Conservation (phyloP, 2,113 vertebrate species). For the Plecotus auritus region DNA sequence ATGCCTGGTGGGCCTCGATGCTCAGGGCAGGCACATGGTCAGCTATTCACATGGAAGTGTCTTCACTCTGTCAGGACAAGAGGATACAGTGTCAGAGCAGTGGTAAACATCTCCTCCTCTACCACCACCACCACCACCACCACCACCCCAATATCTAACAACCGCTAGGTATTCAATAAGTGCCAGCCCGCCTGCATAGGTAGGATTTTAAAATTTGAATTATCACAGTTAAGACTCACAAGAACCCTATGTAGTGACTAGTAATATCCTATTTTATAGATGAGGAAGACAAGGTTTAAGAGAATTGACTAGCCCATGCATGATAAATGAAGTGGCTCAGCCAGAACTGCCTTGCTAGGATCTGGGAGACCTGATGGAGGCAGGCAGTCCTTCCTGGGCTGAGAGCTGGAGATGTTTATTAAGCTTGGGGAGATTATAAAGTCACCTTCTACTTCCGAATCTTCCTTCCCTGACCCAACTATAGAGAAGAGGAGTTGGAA, state of each 20-base stretch:
- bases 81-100: conserved; percentile 23
- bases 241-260: neutral
- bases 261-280: neutral
- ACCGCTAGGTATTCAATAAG: neutral
- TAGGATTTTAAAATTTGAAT: neutral
- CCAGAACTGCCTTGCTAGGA: neutral
- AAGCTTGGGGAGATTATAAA: neutral
- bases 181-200: neutral
- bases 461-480: neutral
- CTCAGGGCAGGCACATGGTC: conserved; percentile 69
- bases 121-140: neutral
- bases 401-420: neutral
- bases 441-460: neutral
- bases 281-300: neutral
- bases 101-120: neutral
- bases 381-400: neutral
- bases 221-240: neutral
- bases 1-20: neutral
- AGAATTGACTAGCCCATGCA: neutral
- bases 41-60: conserved; percentile 34
- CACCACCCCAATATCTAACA: neutral
- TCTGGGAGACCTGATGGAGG: neutral
- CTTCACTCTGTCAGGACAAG: conserved; percentile 62
- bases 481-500: neutral
- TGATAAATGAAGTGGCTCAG: neutral